Evolutionary conservation across 2,888 invertebrate species (phyloP).

Genomic region (Drosophila macrospina): DNA sequence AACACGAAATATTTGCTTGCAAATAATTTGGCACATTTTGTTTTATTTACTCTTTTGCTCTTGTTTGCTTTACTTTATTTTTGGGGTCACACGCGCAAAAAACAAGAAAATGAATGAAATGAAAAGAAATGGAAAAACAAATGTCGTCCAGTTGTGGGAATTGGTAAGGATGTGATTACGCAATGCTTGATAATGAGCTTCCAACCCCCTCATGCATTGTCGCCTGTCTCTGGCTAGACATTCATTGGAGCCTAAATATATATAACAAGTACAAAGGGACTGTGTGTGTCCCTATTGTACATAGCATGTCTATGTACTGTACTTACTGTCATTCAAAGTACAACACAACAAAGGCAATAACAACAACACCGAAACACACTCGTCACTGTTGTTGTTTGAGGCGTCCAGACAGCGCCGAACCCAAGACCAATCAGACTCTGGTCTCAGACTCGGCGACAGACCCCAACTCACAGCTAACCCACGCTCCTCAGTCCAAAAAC

Average conservation of each 20-base stretch:
- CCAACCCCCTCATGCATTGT: not conserved
- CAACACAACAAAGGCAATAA: conserved; percentile 29
- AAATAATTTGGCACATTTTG: conserved; percentile 36
- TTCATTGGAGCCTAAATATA: conserved; percentile 29
- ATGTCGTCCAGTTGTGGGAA: conserved; percentile 18
- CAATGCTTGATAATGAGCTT: conserved; percentile 52
- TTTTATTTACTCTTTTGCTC: not conserved
- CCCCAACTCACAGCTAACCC: conserved; percentile 3
- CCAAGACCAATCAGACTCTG: conserved; percentile 5
- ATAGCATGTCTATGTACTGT: conserved; percentile 10
- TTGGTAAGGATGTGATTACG: conserved; percentile 46
- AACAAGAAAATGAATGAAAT: no score
- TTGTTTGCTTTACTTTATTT: conserved; percentile 9
- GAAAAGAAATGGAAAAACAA: no score
- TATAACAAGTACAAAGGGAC: conserved; percentile 19
- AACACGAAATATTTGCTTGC: conserved; percentile 46
- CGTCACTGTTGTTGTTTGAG: conserved; percentile 28
- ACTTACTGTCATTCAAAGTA: conserved; percentile 29
- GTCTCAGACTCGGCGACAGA: conserved; percentile 12
- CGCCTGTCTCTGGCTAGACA: conserved; percentile 48
- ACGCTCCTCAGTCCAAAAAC: no score
- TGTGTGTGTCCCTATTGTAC: conserved; percentile 31
- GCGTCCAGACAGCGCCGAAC: conserved; percentile 30
- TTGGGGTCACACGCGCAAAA: conserved; percentile 49
- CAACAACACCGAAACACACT: conserved; percentile 1